Evolutionary conservation across 2,113 vertebrate species (phyloP).

Genomic region (Colaptes auratus): DNA sequence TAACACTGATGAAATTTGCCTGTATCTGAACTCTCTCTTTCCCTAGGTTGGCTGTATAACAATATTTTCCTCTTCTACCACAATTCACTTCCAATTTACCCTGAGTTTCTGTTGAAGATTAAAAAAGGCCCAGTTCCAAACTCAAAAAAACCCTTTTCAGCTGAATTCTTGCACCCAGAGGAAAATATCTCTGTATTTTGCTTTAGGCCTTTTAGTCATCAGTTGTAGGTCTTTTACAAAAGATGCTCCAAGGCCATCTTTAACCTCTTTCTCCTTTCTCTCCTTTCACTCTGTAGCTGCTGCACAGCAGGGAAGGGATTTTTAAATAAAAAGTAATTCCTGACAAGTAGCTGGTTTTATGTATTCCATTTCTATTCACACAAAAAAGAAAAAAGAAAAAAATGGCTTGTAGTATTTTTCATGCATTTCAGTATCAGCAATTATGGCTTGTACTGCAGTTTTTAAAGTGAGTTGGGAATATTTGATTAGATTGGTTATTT

Average conservation of each 20-base stretch:
- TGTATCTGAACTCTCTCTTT: not conserved
- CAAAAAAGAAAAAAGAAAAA: not conserved
- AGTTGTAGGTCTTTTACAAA: not conserved
- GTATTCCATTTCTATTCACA: not conserved
- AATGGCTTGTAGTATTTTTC: not conserved
- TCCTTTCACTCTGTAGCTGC: constrained; percentile 26
- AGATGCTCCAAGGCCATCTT: constrained; percentile 46
- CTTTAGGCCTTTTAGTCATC: constrained; percentile 37
- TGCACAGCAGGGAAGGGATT: not conserved
- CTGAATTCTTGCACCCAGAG: not conserved
- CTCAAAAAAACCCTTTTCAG: not conserved
- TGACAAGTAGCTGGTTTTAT: not conserved
- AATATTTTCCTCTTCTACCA: not conserved
- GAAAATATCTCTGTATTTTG: constrained; percentile 24
- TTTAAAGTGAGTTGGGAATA: not conserved
- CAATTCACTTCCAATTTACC: not conserved
- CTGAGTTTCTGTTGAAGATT: not conserved
- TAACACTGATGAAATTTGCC: not conserved
- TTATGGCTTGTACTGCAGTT: not conserved
- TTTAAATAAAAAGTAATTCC: constrained; percentile 30
- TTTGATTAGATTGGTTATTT: not conserved
- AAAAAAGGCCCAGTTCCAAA: not conserved
- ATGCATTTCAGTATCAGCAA: not conserved
- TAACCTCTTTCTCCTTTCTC: constrained; percentile 43
- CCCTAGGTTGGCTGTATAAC: not conserved